Evolutionary conservation across 2,113 vertebrate species (phyloP).

Genomic region (Cacatua alba): DNA sequence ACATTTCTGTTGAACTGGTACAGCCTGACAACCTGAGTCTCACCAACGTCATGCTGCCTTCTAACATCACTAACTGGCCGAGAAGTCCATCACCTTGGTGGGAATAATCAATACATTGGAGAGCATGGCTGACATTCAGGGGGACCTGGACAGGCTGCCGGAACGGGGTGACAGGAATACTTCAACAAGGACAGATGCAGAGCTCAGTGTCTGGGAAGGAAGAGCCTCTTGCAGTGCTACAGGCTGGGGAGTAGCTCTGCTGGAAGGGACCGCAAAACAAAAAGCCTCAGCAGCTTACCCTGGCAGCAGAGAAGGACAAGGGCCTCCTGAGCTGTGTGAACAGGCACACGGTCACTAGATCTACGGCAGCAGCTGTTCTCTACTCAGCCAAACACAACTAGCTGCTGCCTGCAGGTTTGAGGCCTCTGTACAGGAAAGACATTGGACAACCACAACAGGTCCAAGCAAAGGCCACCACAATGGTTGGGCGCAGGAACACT

Average conservation of each 20-base stretch:
- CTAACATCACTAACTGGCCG: not conserved
- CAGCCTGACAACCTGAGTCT: not conserved
- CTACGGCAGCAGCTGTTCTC: not conserved
- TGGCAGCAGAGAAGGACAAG: not conserved
- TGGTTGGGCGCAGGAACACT: not conserved
- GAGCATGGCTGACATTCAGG: not conserved
- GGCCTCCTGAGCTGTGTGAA: not conserved
- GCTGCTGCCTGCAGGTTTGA: not conserved
- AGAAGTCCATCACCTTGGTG: not conserved
- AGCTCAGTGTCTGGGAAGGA: not conserved
- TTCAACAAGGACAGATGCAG: not conserved
- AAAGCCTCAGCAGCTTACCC: not conserved
- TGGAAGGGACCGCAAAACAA: not conserved
- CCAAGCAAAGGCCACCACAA: not conserved
- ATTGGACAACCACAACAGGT: not conserved
- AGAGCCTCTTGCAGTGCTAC: not conserved
- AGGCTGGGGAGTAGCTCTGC: not conserved
- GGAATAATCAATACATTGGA: not conserved
- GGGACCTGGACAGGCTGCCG: not conserved
- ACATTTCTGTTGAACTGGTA: not conserved
- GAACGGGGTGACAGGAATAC: not conserved
- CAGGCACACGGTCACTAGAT: fast-evolving
- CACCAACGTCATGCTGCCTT: not conserved
- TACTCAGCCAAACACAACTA: fast-evolving
- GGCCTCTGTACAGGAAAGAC: not conserved